These are phyloP conservation scores for Origma solitaria DNA, from an alignment of 2,113 vertebrate genomes.

Conservation along the genomic window DNA sequence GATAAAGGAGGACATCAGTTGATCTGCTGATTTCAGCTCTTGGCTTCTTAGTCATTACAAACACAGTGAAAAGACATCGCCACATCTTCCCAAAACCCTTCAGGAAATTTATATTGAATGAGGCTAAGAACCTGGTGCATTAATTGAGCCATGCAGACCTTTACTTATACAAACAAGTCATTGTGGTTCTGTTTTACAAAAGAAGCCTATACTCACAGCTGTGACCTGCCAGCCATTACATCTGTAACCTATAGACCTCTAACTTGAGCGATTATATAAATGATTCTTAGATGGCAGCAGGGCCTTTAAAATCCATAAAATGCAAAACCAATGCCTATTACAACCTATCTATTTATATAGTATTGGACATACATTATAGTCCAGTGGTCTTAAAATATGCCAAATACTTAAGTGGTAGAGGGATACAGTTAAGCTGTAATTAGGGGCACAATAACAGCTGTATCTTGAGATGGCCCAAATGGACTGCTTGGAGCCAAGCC, in stretches of 20 bases:
- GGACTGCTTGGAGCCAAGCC: not conserved
- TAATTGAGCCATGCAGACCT: not conserved
- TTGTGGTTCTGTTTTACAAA: not conserved
- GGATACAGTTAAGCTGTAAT: conserved; percentile 31
- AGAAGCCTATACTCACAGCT: not conserved
- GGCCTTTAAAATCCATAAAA: conserved; percentile 14
- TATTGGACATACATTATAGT: not conserved
- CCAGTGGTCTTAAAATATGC: conserved; percentile 1
- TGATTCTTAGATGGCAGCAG: not conserved
- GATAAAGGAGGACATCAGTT: not conserved
- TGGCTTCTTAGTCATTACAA: not conserved
- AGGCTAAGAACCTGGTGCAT: not conserved
- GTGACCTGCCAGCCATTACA: not conserved
- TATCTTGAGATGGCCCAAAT: not conserved
- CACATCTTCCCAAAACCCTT: not conserved
- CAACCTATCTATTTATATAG: not conserved
- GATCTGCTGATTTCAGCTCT: not conserved
- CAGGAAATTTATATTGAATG: not conserved
- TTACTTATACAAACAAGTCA: not conserved
- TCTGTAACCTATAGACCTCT: not conserved
- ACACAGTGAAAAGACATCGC: not conserved
- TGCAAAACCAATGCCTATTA: not conserved
- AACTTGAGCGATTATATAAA: not conserved
- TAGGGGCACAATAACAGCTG: conserved; percentile 10
- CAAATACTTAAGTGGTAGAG: not conserved